Percentiles rank a stretch among this genome's conserved stretches.
Conservation (phyloP, 2,888 invertebrate species). For the Coecobrya sp. region DNA sequence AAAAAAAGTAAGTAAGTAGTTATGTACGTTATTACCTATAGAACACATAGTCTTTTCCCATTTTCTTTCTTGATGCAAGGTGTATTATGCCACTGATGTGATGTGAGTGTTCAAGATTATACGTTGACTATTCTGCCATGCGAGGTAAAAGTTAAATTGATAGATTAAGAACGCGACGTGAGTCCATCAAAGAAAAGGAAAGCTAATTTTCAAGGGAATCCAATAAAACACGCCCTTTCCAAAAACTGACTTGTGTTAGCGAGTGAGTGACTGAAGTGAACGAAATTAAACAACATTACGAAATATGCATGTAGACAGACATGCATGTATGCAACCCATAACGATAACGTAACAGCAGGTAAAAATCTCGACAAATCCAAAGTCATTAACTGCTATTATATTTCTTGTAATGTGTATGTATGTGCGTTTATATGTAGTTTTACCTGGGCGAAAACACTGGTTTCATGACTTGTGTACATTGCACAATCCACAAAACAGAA, state of each 20-base stretch:
- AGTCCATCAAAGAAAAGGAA: conserved; percentile 73
- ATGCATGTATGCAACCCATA: neutral
- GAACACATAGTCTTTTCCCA: neutral
- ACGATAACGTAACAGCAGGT: conserved; percentile 13
- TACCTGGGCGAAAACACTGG: conserved; percentile 22
- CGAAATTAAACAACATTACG: neutral
- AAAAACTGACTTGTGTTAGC: conserved; percentile 18
- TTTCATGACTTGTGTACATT: neutral
- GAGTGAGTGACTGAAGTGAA: conserved; percentile 19
- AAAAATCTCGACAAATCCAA: conserved; percentile 53
- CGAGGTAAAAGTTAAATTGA: conserved; percentile 69
- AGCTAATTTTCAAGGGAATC: conserved; percentile 75
- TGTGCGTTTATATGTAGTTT: neutral
- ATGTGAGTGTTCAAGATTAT: conserved; percentile 28
- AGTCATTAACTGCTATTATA: conserved; percentile 44
- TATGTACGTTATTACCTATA: too few relatives aligned
- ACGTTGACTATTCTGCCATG: neutral
- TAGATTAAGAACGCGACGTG: conserved; percentile 80
- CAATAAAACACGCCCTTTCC: conserved; percentile 62
- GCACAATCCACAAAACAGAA: neutral
- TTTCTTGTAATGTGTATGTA: neutral
- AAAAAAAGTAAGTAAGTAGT: conserved; percentile 18
- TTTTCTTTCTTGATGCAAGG: conserved; percentile 29
- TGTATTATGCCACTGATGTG: conserved; percentile 11
- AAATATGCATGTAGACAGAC: neutral